Percentiles rank a stretch among this genome's conserved stretches.
Conservation (phyloP, 1,140 invertebrate genomes). For the Hormaphis cornu region DNA sequence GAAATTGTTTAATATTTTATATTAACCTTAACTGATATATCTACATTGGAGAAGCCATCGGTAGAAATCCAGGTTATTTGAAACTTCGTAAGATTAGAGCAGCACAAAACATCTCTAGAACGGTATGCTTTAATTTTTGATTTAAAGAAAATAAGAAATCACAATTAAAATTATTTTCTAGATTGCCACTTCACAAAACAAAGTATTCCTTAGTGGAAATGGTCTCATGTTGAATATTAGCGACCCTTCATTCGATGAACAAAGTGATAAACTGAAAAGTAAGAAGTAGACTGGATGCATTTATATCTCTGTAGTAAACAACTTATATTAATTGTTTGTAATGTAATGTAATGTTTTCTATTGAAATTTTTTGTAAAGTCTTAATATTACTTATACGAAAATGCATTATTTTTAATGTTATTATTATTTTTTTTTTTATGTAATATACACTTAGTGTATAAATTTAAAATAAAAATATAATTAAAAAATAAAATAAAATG, state of each 20-base stretch:
- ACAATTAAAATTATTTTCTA: conserved; percentile 43
- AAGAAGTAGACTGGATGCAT: conserved; percentile 28
- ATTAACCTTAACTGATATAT: conserved; percentile 56
- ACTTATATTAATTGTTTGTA: conserved; percentile 17
- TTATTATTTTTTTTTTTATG: background rate
- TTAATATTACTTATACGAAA: background rate
- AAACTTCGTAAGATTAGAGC: conserved; percentile 96
- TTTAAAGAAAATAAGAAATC: background rate
- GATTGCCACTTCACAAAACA: conserved; percentile 90
- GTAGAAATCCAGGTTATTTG: conserved; percentile 91
- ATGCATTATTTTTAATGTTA: background rate
- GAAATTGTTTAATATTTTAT: conserved; percentile 25
- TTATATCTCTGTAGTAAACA: conserved; percentile 4
- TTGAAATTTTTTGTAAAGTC: conserved; percentile 1
- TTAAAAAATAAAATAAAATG: background rate
- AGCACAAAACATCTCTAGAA: conserved; percentile 92
- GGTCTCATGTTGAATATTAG: conserved; percentile 95
- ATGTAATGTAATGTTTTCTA: conserved; percentile 11
- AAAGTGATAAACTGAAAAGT: conserved; percentile 59
- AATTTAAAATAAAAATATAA: background rate
- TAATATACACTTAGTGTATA: background rate
- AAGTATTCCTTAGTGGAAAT: conserved; percentile 85
- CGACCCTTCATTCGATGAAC: conserved; percentile 84
- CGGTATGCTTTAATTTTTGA: conserved; percentile 52
- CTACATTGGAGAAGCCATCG: conserved; percentile 89